Evolutionary conservation across 1,140 invertebrate genomes (phyloP).

Genomic region (Tetramorium alpestre): DNA sequence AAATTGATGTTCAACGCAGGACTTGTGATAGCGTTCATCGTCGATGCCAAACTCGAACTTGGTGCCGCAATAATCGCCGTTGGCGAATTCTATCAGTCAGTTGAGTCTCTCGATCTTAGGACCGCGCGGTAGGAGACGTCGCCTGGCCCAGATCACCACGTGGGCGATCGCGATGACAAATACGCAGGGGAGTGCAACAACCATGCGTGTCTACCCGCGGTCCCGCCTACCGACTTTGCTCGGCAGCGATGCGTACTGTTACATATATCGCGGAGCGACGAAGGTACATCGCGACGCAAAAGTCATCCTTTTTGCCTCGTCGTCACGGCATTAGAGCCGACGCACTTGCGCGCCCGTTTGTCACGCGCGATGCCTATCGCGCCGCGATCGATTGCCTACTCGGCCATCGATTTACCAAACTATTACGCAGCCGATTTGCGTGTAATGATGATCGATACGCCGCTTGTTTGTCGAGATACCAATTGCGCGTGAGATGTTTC

Average conservation of each 20-base stretch:
- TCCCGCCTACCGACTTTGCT: constrained; percentile 77
- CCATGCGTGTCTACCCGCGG: constrained; percentile 61
- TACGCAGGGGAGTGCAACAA: constrained; percentile 71
- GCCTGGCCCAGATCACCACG: constrained; percentile 50
- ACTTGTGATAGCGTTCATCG: neutral
- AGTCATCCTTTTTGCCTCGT: constrained; percentile 46
- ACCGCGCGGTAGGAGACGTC: neutral
- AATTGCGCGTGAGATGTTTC: neutral
- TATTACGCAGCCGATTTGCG: constrained; percentile 12
- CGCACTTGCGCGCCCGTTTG: neutral
- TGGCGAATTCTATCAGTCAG: neutral
- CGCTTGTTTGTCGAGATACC: neutral
- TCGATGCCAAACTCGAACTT: neutral
- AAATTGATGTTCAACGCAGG: neutral
- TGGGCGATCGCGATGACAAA: constrained; percentile 74
- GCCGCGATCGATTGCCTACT: constrained; percentile 26
- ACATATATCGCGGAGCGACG: constrained; percentile 64
- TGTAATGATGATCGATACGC: neutral
- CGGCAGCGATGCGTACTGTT: constrained; percentile 69
- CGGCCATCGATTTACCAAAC: constrained; percentile 21
- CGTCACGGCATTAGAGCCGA: neutral
- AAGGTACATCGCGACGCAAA: constrained; percentile 62
- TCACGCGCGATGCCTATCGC: constrained; percentile 28
- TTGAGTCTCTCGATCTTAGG: neutral
- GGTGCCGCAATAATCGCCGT: neutral